Evolutionary conservation across 2,888 invertebrate species (phyloP).

Genomic region (Dichetophora obliterata): DNA sequence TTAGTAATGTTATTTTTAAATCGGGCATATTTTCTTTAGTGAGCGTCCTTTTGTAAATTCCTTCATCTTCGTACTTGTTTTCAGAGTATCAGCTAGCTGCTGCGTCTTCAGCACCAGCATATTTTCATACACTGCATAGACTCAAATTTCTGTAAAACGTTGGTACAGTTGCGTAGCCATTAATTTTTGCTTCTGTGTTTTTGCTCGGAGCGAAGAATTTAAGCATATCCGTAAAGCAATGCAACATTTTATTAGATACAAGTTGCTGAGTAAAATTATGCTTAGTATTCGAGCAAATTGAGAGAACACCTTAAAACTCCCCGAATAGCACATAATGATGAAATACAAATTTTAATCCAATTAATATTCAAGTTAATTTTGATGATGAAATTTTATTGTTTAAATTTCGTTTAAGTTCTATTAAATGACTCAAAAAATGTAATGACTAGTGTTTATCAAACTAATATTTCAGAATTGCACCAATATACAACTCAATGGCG

Average conservation of each 20-base stretch:
- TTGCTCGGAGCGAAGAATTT: not conserved
- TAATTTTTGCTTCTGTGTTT: not conserved
- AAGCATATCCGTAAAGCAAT: not conserved
- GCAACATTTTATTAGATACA: slow-evolving; percentile 21
- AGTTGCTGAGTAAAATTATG: slow-evolving; percentile 8
- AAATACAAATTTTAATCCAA: not conserved
- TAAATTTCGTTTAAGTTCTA: too few species aligned
- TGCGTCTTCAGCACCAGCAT: slow-evolving; percentile 11
- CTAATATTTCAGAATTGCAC: not conserved
- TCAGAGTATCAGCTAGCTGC: not conserved
- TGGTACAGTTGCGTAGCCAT: slow-evolving; percentile 26
- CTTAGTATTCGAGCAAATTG: not conserved
- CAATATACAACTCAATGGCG: too few species aligned
- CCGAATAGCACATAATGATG: not conserved
- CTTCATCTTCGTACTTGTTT: not conserved
- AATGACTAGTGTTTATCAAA: too few species aligned
- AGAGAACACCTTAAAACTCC: not conserved
- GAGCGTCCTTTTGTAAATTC: not conserved
- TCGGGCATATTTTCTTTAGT: too few species aligned
- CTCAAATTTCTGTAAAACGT: slow-evolving; percentile 11
- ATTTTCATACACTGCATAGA: slow-evolving; percentile 18
- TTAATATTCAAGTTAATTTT: not conserved
- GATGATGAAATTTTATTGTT: not conserved
- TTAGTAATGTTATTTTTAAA: not conserved
- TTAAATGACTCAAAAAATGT: too few species aligned